phyloP scores from a whole-genome alignment of 2,797 vertebrate genomes.

The Acanthiza pusilla region DNA sequence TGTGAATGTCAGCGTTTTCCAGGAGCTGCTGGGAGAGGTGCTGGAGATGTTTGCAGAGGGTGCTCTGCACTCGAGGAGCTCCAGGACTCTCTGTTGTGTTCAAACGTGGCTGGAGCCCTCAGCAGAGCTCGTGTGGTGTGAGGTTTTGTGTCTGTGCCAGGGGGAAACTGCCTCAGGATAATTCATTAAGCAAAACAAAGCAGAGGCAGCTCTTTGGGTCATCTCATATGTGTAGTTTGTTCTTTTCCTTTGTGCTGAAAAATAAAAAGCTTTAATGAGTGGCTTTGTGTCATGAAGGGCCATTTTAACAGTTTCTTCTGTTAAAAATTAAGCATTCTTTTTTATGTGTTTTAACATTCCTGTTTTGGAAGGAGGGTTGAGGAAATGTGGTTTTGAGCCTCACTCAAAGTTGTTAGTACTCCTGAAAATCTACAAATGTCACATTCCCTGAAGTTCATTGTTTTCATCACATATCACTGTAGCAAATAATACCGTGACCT shows the following conservation, averaged over 20 bases:
- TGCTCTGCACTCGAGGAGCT: accelerated
- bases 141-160: background rate
- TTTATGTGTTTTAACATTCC: background rate
- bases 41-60: background rate
- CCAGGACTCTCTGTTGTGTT: background rate
- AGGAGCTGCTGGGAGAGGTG: background rate
- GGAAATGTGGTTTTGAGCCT: accelerated
- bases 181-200: background rate
- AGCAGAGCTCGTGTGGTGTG: accelerated
- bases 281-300: background rate
- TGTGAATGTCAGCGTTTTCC: background rate
- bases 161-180: background rate
- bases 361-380: background rate
- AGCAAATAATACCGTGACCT: background rate
- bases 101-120: background rate
- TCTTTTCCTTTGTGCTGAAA: background rate
- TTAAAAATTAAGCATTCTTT: background rate
- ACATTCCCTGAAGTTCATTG: background rate
- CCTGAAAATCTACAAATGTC: background rate
- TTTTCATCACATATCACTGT: background rate
- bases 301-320: background rate
- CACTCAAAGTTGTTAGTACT: background rate
- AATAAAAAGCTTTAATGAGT: background rate
- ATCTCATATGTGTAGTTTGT: background rate
- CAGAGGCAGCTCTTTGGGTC: background rate